phyloP scores from a whole-genome alignment of 2,113 vertebrate genomes.

The Plecotus auritus region DNA sequence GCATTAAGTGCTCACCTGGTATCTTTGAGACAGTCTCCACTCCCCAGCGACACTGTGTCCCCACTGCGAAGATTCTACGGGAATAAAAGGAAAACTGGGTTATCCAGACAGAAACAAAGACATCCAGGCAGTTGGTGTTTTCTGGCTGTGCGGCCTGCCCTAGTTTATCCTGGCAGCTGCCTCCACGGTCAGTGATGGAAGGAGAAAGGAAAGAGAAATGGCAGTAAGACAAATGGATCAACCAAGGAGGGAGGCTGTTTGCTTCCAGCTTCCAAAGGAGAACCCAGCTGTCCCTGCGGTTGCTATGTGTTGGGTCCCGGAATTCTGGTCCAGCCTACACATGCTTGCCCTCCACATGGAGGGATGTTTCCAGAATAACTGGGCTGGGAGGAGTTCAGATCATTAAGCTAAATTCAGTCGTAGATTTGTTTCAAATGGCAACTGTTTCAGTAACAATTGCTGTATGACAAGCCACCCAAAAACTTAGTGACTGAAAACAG shows the following conservation, averaged over 20 bases:
- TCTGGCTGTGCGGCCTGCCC: conserved; percentile 30
- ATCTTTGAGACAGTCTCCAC: background rate
- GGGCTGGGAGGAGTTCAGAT: background rate
- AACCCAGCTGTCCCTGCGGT: conserved; percentile 11
- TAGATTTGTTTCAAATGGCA: background rate
- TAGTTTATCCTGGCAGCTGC: conserved; percentile 53
- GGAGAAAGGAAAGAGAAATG: background rate
- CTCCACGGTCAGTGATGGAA: background rate
- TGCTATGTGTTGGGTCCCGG: background rate
- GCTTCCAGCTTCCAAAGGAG: conserved; percentile 46
- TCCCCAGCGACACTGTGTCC: background rate
- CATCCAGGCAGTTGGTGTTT: background rate
- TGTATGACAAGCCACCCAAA: background rate
- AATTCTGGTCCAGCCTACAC: background rate
- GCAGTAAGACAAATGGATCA: background rate
- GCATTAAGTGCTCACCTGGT: background rate
- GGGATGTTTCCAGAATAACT: background rate
- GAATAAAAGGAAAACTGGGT: background rate
- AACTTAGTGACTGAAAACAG: background rate
- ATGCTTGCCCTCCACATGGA: background rate
- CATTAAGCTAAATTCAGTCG: background rate
- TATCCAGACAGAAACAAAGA: background rate
- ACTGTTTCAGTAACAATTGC: accelerated
- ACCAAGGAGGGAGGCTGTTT: background rate
- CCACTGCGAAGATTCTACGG: background rate